phyloP scores from a whole-genome alignment of 2,113 vertebrate genomes.

The Ptychochromis oligacanthus region DNA sequence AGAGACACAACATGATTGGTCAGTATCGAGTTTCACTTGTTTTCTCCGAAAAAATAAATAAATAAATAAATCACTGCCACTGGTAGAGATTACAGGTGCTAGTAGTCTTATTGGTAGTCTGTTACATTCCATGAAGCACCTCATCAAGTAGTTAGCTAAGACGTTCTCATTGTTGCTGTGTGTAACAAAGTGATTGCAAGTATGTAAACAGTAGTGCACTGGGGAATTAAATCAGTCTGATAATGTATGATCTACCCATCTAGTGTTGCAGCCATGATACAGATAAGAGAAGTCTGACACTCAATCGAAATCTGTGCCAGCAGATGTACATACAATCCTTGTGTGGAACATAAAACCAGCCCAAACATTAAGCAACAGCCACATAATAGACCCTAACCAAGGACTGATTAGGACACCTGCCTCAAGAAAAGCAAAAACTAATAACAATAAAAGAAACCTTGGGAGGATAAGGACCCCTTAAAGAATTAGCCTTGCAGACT shows the following conservation, averaged over 20 bases:
- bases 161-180: not conserved
- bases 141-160: not conserved
- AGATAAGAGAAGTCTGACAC: constrained; percentile 12
- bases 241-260: not conserved
- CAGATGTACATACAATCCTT: not conserved
- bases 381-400: not conserved
- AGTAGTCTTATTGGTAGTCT: not conserved
- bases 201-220: not conserved
- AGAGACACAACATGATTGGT: not conserved
- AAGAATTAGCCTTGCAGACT: not conserved
- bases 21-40: not conserved
- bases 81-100: not conserved
- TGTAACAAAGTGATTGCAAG: not conserved
- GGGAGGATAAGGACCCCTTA: not conserved
- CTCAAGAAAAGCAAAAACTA: too few species aligned
- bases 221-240: not conserved
- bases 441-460: not conserved
- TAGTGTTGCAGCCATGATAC: not conserved
- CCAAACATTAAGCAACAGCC: not conserved
- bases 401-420: not conserved
- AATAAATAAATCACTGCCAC: too few species aligned
- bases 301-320: not conserved
- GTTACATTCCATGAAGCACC: not conserved
- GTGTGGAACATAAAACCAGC: not conserved
- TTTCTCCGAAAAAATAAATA: not conserved